phyloP scores from a whole-genome alignment of 2,113 vertebrate species.

The Oplegnathus fasciatus region DNA sequence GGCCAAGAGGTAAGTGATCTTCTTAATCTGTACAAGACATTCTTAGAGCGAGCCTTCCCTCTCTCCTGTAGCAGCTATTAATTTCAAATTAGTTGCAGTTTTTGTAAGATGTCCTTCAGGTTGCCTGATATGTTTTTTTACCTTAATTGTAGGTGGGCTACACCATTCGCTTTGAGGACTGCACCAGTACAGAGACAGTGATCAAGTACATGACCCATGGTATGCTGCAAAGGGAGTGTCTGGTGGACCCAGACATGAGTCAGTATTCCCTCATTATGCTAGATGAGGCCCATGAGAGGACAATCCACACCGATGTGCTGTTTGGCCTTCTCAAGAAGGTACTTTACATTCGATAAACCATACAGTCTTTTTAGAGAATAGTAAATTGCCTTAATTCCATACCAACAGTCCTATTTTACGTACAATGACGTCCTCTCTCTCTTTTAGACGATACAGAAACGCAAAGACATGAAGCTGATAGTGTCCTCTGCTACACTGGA shows the following conservation, averaged over 20 bases:
- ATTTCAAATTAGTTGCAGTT: not conserved
- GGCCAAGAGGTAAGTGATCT: constrained; percentile 89
- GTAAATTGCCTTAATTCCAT: not conserved
- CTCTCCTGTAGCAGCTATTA: too few relatives aligned
- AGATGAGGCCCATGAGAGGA: constrained; percentile 94
- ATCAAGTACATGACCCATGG: constrained; percentile 98
- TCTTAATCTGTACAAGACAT: too few relatives aligned
- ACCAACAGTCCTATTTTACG: too few relatives aligned
- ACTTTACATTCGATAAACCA: not conserved
- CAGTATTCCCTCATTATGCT: constrained; percentile 95
- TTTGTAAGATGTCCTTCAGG: constrained; percentile 60
- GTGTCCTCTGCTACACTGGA: constrained; percentile 94
- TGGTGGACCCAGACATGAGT: constrained; percentile 92
- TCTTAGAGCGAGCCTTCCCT: not conserved
- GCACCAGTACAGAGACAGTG: constrained; percentile 93
- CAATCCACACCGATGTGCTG: constrained; percentile 94
- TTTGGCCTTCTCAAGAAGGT: constrained; percentile 96
- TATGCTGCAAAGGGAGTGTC: constrained; percentile 92
- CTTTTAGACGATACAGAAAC: constrained; percentile 90
- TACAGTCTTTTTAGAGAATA: not conserved
- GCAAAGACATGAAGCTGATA: constrained; percentile 94
- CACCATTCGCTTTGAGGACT: constrained; percentile 95
- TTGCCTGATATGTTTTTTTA: constrained; percentile 65
- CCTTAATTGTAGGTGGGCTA: constrained; percentile 90
- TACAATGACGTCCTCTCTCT: too few relatives aligned